These are phyloP conservation scores for Apis laboriosa DNA, from an alignment of 1,140 invertebrate genomes.

Conservation along the genomic window DNA sequence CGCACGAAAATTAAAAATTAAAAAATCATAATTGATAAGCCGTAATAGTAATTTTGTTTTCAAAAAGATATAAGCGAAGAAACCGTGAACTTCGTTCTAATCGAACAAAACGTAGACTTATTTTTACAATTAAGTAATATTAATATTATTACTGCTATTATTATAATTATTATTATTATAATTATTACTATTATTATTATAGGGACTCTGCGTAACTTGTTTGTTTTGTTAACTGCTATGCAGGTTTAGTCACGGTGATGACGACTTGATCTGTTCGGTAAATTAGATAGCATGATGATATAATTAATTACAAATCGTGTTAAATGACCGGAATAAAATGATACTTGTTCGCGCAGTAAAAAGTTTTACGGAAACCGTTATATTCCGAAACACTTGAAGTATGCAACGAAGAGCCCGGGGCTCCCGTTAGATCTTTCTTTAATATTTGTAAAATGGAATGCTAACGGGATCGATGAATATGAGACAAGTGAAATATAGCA, in stretches of 20 bases:
- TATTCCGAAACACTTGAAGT: conserved; percentile 9
- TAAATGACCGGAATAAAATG: conserved; percentile 6
- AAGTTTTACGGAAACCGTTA: conserved; percentile 1
- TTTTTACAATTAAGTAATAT: conserved; percentile 44
- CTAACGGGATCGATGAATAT: conserved; percentile 13
- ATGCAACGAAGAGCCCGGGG: conserved; percentile 29
- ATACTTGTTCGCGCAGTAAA: conserved; percentile 10
- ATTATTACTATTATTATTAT: conserved; percentile 31
- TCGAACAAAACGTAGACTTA: conserved; percentile 41
- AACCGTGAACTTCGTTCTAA: conserved; percentile 29
- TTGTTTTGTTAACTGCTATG: conserved; percentile 59
- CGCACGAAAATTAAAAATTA: conserved; percentile 30
- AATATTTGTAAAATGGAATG: not conserved
- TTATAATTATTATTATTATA: conserved; percentile 16
- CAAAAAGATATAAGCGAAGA: conserved; percentile 13
- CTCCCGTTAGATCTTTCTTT: conserved; percentile 18
- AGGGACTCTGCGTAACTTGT: conserved; percentile 40
- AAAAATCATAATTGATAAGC: conserved; percentile 38
- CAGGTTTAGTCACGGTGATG: conserved; percentile 47
- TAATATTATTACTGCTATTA: conserved; percentile 27
- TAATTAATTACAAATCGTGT: conserved; percentile 22
- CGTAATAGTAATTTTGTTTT: conserved; percentile 25
- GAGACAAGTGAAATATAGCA: not conserved
- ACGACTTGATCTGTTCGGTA: conserved; percentile 42
- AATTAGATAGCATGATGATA: conserved; percentile 24